These are phyloP conservation scores for Stictonetta naevosa DNA, from an alignment of 2,113 vertebrate species.

Conservation along the genomic window DNA sequence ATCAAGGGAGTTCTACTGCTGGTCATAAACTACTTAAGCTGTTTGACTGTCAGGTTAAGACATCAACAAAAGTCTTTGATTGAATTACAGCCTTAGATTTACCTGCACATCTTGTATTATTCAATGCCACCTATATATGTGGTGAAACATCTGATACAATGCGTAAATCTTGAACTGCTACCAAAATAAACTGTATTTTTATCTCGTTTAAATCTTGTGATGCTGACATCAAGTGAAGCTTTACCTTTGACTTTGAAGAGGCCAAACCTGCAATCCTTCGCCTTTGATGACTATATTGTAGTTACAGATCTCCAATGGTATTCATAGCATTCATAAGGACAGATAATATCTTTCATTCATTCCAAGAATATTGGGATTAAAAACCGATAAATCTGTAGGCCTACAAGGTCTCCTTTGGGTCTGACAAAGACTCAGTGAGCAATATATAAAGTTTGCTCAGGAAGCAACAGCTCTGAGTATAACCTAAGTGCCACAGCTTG, in stretches of 20 bases:
- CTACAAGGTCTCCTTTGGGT: neutral
- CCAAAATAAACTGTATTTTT: neutral
- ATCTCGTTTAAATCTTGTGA: neutral
- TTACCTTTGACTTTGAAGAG: fast-evolving
- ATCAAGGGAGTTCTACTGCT: conserved; percentile 34
- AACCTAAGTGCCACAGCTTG: neutral
- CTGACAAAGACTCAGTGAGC: neutral
- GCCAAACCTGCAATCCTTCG: neutral
- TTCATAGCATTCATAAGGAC: neutral
- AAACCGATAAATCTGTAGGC: neutral
- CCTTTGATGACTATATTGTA: neutral
- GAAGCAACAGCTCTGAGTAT: neutral
- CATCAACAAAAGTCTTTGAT: conserved; percentile 20
- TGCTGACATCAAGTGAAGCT: neutral
- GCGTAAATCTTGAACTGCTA: neutral
- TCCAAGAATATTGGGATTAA: neutral
- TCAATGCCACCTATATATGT: neutral
- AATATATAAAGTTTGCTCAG: neutral
- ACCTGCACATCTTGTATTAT: neutral
- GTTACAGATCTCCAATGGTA: neutral
- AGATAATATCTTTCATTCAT: neutral
- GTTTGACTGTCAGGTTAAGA: conserved; percentile 31
- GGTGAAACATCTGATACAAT: neutral
- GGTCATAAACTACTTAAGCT: conserved; percentile 51
- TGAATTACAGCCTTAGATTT: conserved; percentile 51